Base-by-base conservation (phyloP, 1,140 invertebrate species). In the Euura lappo region DNA sequence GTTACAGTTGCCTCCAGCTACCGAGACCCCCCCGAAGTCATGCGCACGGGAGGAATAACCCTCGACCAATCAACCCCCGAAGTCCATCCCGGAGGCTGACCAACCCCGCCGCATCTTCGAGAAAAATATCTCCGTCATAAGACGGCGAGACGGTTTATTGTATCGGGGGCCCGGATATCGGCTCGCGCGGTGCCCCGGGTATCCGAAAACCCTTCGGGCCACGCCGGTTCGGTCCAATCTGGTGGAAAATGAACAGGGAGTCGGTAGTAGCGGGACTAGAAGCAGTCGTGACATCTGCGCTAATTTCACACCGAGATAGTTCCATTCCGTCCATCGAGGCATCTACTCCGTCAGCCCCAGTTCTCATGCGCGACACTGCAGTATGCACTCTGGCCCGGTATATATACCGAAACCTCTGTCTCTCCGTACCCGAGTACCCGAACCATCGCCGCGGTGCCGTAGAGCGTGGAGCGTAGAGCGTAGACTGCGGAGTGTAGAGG, bases 231-330 rank as follows among this genome's bases (percentile, higher is more conserved):
- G 13, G 72, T 81, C 79, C 84, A 87, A 86, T 87, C 86, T 87
- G 77, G 81, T 85, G 86, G 86, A 88, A 87, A 87, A 87, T 88
- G 85, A 88, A 87, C 84, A 84, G 80, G 84, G 81, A 80, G 84
- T n/a, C 47, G 7, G 47, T 51, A 7, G 78, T 80, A 77, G 79
- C 77, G 82, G 78, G 82, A 81, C 77, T 79, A 82, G 77, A 77
- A 82, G 80, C 85, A 81, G 84, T 85, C 85, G 83, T 84, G 85
- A 87, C 85, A 87, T 87, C 83, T 87, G 85, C 84, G 85, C 86
- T 88, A 88, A 88, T 88, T 88, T 88, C 86, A 88, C 86, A 87
- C 85, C 80, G 78, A 85, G 81, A 79, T 88, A 85, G 83, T 83
- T 86, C 83, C 28, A 28, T 28, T 28, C 8, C 51, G 51, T 11